A percentile compares a stretch with the other conserved stretches of the same genome.
Evolutionary conservation across 2,797 vertebrate genomes (phyloP).

Genomic region (Clarias laeviceps): DNA sequence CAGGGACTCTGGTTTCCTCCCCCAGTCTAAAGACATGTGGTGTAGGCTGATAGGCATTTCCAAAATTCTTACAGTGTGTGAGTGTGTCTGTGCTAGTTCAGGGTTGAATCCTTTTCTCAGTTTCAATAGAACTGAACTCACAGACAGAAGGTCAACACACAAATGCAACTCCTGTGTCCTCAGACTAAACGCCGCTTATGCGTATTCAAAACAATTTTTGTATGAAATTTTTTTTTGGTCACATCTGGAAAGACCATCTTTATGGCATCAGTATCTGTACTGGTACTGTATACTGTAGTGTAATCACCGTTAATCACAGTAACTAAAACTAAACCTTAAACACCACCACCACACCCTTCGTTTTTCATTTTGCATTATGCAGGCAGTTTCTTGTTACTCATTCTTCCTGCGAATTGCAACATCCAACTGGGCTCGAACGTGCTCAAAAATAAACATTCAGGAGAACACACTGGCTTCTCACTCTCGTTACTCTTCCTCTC

Average conservation of each 20-base stretch:
- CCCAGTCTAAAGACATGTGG: no score
- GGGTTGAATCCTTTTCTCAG: neutral
- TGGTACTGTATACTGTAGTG: neutral
- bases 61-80: no score
- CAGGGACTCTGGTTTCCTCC: no score
- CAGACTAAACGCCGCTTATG: neutral
- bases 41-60: no score
- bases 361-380: neutral
- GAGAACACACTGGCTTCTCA: conserved; percentile 5
- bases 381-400: neutral
- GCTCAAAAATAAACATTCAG: conserved; percentile 26
- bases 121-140: neutral
- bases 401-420: neutral
- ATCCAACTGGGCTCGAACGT: conserved; percentile 2
- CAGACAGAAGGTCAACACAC: neutral
- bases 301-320: neutral
- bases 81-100: no score
- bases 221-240: neutral
- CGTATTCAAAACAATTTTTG: neutral
- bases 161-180: neutral
- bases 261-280: neutral
- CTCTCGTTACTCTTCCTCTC: conserved; percentile 21
- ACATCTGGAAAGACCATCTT: conserved; percentile 1
- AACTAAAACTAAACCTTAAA: neutral
- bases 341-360: neutral